Base-by-base conservation (phyloP, 2,113 vertebrate species). In the Tragelaphus strepsiceros region DNA sequence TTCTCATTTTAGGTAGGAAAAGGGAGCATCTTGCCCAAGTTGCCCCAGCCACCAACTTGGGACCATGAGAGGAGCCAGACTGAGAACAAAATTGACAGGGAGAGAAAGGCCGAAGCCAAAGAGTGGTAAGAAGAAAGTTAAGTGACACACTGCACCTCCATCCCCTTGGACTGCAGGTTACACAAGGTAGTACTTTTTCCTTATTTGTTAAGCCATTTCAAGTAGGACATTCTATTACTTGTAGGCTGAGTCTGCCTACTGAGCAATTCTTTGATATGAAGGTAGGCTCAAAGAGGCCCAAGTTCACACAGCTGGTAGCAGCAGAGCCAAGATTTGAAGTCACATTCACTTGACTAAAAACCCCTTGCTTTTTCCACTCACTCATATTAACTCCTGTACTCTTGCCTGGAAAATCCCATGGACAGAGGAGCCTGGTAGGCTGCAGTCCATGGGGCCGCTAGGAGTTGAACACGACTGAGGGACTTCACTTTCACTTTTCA, bases 281-380 rank as follows among this genome's bases (percentile, higher is more conserved):
- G 16, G n/a, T 5, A 32, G 49, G 1, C 21, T 49, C 43, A 53
- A 53, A 82, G 53, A 61, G 8, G 10, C 32, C 7, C 16, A 64
- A 0, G 26, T 71, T 80, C 80, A 49, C 1, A 6, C 19, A 28
- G 3, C 10, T 51, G 11, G 3, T 51, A 17, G 1, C 6, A 26
- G 8, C 17, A 92, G 35, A 90, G 13, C 30, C 19, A 96, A 83
- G 13, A 84, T 28, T 39, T 58, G 19, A 88, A 97, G 24, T 12
- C 12, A 30, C 5, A 30, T 78, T 85, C 46, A 21, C 43, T 35
- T 87, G 24, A 96, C 51, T 92, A 83, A 22, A 54, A 59, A 88
- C n/a, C 51, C 16, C 16, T 91, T 98, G 26, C 17, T 58, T 89
- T 90, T 88, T n/a, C 51, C 14, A 22, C 19, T 53, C 67, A 89